phyloP scores from a whole-genome alignment of 2,113 vertebrate genomes.

The Riparia riparia region DNA sequence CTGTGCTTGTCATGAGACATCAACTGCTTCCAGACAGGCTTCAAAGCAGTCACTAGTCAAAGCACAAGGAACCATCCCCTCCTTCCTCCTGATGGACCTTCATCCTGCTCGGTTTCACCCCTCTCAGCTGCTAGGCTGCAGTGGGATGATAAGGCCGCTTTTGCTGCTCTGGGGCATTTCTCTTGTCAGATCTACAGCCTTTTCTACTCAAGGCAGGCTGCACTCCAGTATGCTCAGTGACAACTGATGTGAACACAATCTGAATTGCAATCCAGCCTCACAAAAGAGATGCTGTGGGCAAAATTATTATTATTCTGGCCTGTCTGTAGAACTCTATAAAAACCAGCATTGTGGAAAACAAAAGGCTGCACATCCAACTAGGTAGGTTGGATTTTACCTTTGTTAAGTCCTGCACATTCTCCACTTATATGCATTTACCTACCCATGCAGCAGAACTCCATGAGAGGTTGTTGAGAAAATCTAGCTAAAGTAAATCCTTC shows the following conservation, averaged over 20 bases:
- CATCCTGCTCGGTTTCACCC: fast-evolving
- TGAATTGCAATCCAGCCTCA: neutral
- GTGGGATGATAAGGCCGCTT: neutral
- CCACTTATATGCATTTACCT: neutral
- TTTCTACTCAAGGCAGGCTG: fast-evolving
- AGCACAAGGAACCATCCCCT: neutral
- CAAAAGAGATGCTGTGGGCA: neutral
- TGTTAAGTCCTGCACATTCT: neutral
- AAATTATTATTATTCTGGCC: neutral
- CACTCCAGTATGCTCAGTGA: neutral
- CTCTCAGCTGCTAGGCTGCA: neutral
- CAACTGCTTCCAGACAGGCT: neutral
- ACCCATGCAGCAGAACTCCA: neutral
- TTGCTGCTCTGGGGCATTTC: neutral
- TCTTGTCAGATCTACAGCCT: neutral
- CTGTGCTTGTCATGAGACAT: neutral
- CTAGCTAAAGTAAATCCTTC: neutral
- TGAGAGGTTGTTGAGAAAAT: neutral
- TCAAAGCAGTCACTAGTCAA: neutral
- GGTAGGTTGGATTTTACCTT: neutral
- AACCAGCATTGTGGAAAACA: neutral
- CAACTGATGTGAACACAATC: neutral
- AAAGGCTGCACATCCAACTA: neutral
- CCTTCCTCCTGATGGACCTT: neutral
- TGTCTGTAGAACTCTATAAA: neutral